Evolutionary conservation across 64 coral and sea anemone genomes (phyloP).

Genomic region (Stichodactyla helianthus): DNA sequence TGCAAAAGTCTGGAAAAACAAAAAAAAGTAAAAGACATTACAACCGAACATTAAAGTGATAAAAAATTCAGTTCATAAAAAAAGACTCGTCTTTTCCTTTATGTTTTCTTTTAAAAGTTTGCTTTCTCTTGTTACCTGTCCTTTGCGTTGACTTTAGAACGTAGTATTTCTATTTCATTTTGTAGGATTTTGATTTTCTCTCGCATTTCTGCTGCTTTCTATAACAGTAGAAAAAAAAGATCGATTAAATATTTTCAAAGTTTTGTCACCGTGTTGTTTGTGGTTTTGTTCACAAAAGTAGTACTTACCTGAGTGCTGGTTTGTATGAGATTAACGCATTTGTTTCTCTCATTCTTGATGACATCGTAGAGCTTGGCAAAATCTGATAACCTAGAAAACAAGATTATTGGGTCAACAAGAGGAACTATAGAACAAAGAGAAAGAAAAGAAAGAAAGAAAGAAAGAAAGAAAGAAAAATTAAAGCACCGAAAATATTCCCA

Average conservation of each 20-base stretch:
- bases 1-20: slow-evolving; percentile 59
- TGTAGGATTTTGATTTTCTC: slow-evolving; percentile 98
- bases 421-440: too few species aligned
- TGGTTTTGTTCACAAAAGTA: neutral
- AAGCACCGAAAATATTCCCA: too few species aligned
- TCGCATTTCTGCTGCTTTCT: slow-evolving; percentile 99
- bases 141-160: slow-evolving; percentile 99
- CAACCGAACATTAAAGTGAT: neutral
- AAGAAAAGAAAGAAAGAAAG: too few species aligned
- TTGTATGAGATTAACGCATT: slow-evolving; percentile 98
- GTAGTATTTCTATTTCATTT: slow-evolving; percentile 99
- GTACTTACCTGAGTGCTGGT: slow-evolving; percentile 87
- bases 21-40: neutral
- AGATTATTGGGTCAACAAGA: neutral
- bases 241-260: neutral
- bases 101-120: neutral
- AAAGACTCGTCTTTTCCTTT: neutral
- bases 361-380: slow-evolving; percentile 99
- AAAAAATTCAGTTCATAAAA: neutral
- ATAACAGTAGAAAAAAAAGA: neutral
- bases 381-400: slow-evolving; percentile 75
- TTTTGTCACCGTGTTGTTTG: too few species aligned
- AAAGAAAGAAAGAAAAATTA: too few species aligned
- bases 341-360: slow-evolving; percentile 98
- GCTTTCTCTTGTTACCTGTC: slow-evolving; percentile 58